phyloP scores from a whole-genome alignment of 2,113 vertebrate species.

The Thamnophis sirtalis region DNA sequence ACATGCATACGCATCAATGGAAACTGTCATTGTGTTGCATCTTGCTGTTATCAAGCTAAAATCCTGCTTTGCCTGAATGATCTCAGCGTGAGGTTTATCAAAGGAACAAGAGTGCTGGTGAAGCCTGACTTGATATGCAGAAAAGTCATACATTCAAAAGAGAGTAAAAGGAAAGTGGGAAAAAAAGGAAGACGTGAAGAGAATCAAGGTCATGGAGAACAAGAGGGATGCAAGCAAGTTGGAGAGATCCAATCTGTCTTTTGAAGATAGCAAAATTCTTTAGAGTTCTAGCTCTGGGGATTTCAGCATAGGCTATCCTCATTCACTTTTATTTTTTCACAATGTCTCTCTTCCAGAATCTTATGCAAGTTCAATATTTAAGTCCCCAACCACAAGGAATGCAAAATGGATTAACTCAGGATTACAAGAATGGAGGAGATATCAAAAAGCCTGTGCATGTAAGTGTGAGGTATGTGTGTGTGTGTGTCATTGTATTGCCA shows the following conservation, averaged over 20 bases:
- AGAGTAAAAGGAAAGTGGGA: constrained; percentile 5
- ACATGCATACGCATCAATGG: constrained; percentile 3
- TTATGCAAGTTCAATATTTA: constrained; percentile 45
- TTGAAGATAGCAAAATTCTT: constrained; percentile 42
- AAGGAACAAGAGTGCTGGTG: constrained; percentile 9
- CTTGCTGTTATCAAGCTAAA: constrained; percentile 5
- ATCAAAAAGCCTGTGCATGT: neutral
- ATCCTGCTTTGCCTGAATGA: neutral
- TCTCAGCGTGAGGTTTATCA: constrained; percentile 19
- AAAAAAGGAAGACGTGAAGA: neutral
- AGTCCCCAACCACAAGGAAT: constrained; percentile 46
- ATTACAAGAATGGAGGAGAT: constrained; percentile 48
- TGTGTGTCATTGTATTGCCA: constrained; percentile 17
- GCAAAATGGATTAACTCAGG: constrained; percentile 51
- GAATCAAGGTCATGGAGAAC: constrained; percentile 59
- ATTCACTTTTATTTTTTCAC: constrained; percentile 21
- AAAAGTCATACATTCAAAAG: neutral
- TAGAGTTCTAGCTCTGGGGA: constrained; percentile 43
- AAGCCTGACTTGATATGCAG: constrained; percentile 7
- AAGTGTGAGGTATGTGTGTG: neutral
- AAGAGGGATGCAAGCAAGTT: constrained; percentile 21
- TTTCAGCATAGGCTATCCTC: constrained; percentile 48
- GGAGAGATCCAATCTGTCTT: constrained; percentile 52
- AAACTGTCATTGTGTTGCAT: constrained; percentile 29
- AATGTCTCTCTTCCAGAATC: constrained; percentile 36